Percentiles rank a stretch among this genome's conserved stretches.
phyloP scores from a whole-genome alignment of 2,113 vertebrate species.

The Channa maculata region DNA sequence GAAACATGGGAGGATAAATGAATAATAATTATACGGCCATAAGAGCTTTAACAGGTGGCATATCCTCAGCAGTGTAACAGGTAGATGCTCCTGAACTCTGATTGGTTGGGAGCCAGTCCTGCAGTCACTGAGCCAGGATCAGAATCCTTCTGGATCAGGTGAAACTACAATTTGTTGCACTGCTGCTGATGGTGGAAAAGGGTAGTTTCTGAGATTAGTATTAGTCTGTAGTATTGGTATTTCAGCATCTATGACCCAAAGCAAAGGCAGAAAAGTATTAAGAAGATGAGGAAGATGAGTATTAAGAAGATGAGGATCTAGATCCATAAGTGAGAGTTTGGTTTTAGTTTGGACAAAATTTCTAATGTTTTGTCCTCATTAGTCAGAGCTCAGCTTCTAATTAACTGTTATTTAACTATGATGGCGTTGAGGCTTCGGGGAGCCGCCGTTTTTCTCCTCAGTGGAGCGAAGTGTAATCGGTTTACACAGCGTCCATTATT shows the following conservation, averaged over 20 bases:
- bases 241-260: no score
- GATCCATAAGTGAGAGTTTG: no score
- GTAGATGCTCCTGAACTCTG: background rate
- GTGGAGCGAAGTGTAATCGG: conserved; percentile 12
- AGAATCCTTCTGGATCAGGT: conserved; percentile 1
- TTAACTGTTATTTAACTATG: background rate
- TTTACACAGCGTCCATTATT: conserved; percentile 44
- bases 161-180: background rate
- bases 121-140: background rate
- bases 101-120: conserved; percentile 19
- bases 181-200: no score
- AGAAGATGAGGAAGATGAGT: no score
- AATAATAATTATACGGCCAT: no score
- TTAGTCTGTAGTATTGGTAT: no score
- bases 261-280: no score
- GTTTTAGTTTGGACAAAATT: no score
- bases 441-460: background rate
- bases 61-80: background rate
- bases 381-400: background rate
- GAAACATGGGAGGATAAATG: no score
- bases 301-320: no score
- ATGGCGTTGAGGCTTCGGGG: background rate
- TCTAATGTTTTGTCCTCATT: background rate
- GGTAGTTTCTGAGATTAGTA: no score
- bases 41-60: background rate